Conservation (phyloP, 2,797 vertebrate species). For the Numenius phaeopus region DNA sequence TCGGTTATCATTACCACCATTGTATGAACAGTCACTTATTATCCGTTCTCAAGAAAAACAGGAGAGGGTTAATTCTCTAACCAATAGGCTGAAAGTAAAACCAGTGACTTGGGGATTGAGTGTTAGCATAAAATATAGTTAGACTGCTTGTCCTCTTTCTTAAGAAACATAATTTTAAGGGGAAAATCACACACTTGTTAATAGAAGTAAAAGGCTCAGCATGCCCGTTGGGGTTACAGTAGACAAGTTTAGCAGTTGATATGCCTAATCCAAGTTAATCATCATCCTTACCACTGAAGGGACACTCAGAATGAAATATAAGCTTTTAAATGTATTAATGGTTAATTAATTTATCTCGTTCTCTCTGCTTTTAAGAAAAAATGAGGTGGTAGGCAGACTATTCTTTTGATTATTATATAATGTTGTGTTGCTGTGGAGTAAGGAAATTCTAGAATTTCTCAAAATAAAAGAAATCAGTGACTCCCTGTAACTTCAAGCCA, state of each 20-base stretch:
- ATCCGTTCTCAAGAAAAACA: background rate
- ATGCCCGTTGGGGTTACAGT: background rate
- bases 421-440: background rate
- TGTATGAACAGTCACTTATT: slow-evolving; percentile 23
- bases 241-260: background rate
- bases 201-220: background rate
- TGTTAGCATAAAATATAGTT: background rate
- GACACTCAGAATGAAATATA: background rate
- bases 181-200: background rate
- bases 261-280: background rate
- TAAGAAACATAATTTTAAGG: background rate
- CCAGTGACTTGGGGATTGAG: background rate
- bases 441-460: background rate
- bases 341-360: background rate
- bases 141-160: background rate
- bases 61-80: background rate
- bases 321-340: background rate
- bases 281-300: background rate
- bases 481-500: background rate
- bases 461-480: background rate
- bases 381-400: background rate
- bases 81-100: background rate
- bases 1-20: slow-evolving; percentile 14
- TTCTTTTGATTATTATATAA: background rate
- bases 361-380: background rate